Evolutionary conservation across 2,113 vertebrate genomes (phyloP).

Genomic region (Hystrix cristata): DNA sequence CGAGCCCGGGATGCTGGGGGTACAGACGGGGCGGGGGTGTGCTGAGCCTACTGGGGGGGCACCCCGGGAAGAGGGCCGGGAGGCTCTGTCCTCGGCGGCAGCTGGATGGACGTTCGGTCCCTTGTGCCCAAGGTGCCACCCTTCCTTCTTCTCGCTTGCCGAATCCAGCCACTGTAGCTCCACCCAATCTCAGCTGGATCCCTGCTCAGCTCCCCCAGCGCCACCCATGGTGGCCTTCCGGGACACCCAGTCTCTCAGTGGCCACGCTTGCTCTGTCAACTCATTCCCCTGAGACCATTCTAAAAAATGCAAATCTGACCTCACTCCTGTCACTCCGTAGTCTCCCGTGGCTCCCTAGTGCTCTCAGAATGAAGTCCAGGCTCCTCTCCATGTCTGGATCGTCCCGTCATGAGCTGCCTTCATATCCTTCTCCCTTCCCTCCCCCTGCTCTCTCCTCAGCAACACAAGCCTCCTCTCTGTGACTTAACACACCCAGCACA

Average conservation of each 20-base stretch:
- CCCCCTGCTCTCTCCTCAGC: neutral
- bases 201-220: neutral
- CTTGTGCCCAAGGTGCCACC: neutral
- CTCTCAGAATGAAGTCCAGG: neutral
- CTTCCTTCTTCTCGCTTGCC: accelerated
- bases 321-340: neutral
- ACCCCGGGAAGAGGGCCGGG: accelerated
- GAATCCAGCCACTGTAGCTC: accelerated
- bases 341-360: neutral
- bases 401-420: neutral
- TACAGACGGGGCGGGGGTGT: accelerated
- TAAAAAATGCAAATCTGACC: neutral
- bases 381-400: neutral
- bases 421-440: neutral
- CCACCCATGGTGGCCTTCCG: neutral
- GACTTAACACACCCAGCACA: neutral
- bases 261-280: neutral
- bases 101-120: neutral
- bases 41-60: neutral
- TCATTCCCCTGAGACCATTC: neutral
- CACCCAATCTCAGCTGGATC: neutral
- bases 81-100: neutral
- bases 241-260: neutral
- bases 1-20: slow-evolving; percentile 94
- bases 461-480: accelerated